Conservation (phyloP, 2,113 vertebrate genomes). For the Oncorhynchus tshawytscha region DNA sequence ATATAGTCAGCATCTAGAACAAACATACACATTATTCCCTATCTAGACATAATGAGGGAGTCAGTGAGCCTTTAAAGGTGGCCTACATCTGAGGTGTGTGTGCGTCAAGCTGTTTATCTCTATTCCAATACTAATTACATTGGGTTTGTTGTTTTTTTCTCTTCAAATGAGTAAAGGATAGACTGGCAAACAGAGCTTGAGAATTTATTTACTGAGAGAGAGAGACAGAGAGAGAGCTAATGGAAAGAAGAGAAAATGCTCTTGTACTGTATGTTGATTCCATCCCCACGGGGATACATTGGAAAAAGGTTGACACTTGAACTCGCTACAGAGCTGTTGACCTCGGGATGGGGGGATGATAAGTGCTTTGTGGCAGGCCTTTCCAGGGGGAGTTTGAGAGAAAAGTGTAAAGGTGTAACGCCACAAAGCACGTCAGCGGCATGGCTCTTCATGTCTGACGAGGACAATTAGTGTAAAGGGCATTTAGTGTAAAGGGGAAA, state of each 20-base stretch:
- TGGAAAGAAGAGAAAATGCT: background rate
- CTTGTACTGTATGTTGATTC: background rate
- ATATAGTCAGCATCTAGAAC: background rate
- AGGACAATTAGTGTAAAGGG: background rate
- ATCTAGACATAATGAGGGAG: background rate
- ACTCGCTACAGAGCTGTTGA: background rate
- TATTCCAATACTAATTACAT: background rate
- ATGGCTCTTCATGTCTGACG: background rate
- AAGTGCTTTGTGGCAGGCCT: background rate
- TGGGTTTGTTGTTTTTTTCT: background rate
- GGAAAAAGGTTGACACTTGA: background rate
- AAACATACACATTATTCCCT: background rate
- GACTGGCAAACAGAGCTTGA: background rate
- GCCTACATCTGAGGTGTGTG: background rate
- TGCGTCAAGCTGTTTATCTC: background rate
- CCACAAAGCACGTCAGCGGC: background rate
- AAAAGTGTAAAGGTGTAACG: background rate
- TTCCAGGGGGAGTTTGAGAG: background rate
- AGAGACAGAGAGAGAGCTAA: background rate
- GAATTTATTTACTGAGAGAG: background rate
- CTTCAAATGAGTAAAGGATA: background rate
- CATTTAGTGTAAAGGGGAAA: background rate
- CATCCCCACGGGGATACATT: background rate
- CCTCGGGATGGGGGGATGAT: background rate
- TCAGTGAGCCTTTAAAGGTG: background rate